Conservation (phyloP, 2,888 invertebrate genomes). For the Eremobia ochroleuca region DNA sequence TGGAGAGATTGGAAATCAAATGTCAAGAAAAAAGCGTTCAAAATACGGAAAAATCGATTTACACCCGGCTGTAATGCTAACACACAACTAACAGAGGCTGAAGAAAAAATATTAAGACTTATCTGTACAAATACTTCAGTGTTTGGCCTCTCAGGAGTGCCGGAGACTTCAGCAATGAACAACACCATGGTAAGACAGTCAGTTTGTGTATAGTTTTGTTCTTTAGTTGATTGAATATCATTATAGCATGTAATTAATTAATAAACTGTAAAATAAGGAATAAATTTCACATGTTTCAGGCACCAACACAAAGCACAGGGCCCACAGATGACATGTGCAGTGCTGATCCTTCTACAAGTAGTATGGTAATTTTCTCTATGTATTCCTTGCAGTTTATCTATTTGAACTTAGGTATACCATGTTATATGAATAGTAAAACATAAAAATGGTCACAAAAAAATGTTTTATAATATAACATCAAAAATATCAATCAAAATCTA, state of each 20-base stretch:
- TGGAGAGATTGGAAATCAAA: constrained; percentile 85
- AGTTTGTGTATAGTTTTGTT: not conserved
- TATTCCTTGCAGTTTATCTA: not conserved
- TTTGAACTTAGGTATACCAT: not conserved
- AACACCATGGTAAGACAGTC: constrained; percentile 70
- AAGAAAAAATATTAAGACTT: constrained; percentile 80
- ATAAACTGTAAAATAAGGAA: not conserved
- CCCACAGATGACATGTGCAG: constrained; percentile 72
- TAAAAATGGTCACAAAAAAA: not conserved
- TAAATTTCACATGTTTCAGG: constrained; percentile 56
- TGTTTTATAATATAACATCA: not conserved
- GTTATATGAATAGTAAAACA: not conserved
- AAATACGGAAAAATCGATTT: constrained; percentile 80
- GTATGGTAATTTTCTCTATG: constrained; percentile 69
- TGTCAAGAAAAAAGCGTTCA: constrained; percentile 83
- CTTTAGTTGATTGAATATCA: not conserved
- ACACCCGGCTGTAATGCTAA: constrained; percentile 78
- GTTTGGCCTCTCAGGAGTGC: constrained; percentile 79
- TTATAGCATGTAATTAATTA: not conserved
- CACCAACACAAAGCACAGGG: constrained; percentile 69
- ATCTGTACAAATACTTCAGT: constrained; percentile 80
- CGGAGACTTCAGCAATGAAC: constrained; percentile 76
- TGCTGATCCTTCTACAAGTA: constrained; percentile 71
- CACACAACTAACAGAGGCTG: constrained; percentile 79
- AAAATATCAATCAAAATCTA: not conserved